These are phyloP conservation scores for Rhodeus uyekii DNA, from an alignment of 2,797 vertebrate genomes.

Conservation along the genomic window DNA sequence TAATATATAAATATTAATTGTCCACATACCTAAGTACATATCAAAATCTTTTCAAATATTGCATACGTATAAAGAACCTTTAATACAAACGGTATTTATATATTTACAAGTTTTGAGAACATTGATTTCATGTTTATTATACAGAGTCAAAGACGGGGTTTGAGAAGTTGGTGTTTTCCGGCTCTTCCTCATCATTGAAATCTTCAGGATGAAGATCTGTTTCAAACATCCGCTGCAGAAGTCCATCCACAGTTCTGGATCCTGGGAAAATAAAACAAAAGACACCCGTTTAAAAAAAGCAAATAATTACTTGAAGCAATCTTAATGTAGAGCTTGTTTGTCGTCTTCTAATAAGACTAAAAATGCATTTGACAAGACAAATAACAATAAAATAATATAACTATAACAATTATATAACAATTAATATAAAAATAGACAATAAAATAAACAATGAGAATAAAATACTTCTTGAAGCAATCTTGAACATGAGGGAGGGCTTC, in stretches of 20 bases:
- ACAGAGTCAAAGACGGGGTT: slow-evolving; percentile 68
- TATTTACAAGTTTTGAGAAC: slow-evolving; percentile 12
- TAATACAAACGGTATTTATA: slow-evolving; percentile 32
- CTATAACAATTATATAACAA: neutral
- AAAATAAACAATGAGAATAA: neutral
- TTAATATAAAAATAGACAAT: neutral
- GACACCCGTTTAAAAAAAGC: too few relatives aligned
- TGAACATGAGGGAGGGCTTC: slow-evolving; percentile 79
- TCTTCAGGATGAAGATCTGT: slow-evolving; percentile 85
- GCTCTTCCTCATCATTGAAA: slow-evolving; percentile 76
- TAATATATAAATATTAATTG: neutral
- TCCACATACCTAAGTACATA: neutral
- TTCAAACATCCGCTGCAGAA: slow-evolving; percentile 93
- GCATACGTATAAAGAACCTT: neutral
- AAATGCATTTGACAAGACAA: neutral
- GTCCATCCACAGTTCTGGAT: slow-evolving; percentile 87
- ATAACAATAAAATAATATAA: neutral
- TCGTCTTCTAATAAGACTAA: neutral
- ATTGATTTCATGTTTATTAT: slow-evolving; percentile 40
- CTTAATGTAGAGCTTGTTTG: too few relatives aligned
- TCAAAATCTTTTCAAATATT: neutral
- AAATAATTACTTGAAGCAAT: too few relatives aligned
- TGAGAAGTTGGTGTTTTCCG: slow-evolving; percentile 66
- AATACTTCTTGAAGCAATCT: slow-evolving; percentile 89
- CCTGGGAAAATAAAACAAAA: slow-evolving; percentile 71